These are phyloP conservation scores for Epirrita christyi DNA, from an alignment of 2,888 invertebrate genomes.

Conservation along the genomic window DNA sequence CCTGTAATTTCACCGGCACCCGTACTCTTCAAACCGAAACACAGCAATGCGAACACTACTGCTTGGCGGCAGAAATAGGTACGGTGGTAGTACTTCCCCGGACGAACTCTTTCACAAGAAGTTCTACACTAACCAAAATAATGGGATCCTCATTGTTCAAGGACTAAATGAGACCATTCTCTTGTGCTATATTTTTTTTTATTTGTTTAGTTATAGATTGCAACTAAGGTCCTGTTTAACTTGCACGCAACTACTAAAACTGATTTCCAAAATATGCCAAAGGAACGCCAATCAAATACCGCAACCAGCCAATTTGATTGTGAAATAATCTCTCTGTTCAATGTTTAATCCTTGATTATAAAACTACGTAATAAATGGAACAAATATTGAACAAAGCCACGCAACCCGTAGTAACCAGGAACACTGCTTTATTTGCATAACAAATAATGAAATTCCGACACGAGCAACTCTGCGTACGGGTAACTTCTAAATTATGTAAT, in stretches of 20 bases:
- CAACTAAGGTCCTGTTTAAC: no score
- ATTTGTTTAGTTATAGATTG: no score
- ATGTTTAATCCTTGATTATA: conserved; percentile 19
- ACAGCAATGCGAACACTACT: no score
- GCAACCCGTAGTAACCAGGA: conserved; percentile 32
- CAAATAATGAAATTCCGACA: conserved; percentile 38
- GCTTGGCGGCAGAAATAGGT: no score
- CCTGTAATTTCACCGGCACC: no score
- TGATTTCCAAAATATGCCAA: neutral
- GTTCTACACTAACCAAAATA: no score
- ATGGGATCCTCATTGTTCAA: no score
- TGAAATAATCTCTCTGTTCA: conserved; percentile 13
- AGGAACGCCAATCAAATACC: neutral
- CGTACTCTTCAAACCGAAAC: no score
- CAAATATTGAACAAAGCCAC: conserved; percentile 38
- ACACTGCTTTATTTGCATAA: conserved; percentile 39
- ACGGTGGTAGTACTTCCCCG: no score
- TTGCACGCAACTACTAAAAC: neutral
- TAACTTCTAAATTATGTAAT: conserved; percentile 41
- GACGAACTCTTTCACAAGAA: no score
- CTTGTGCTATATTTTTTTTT: no score
- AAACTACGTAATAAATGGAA: conserved; percentile 28
- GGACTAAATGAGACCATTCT: no score
- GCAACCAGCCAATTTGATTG: conserved; percentile 7
- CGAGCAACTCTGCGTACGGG: conserved; percentile 29